These are phyloP conservation scores for Arctia plantaginis DNA, from an alignment of 2,888 invertebrate species.

Conservation along the genomic window DNA sequence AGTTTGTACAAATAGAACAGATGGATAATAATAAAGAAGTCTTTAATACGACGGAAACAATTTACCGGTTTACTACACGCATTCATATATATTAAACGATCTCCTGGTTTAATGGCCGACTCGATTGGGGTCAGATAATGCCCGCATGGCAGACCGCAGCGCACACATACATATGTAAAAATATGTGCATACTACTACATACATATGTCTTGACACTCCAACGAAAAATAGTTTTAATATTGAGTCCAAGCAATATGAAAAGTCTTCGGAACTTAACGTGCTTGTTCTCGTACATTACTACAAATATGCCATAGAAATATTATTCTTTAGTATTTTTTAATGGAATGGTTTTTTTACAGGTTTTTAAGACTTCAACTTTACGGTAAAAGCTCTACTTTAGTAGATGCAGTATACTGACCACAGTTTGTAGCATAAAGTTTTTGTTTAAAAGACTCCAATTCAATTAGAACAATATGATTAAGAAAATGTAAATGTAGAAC, in stretches of 20 bases:
- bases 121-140: conserved; percentile 31
- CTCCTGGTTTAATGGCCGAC: background rate
- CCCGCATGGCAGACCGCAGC: conserved; percentile 19
- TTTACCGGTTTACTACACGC: background rate
- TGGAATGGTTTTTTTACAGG: too few species aligned
- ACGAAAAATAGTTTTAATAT: conserved; percentile 30
- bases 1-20: background rate
- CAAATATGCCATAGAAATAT: too few species aligned
- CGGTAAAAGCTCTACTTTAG: too few species aligned
- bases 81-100: background rate
- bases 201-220: conserved; percentile 22
- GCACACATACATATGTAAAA: conserved; percentile 19
- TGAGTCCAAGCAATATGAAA: background rate
- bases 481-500: conserved; percentile 3
- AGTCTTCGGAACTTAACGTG: too few species aligned
- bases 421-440: background rate
- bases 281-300: too few species aligned
- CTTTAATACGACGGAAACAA: background rate
- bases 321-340: too few species aligned
- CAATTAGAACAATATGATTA: background rate
- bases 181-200: background rate
- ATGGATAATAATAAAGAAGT: background rate
- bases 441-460: background rate
- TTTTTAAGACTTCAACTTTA: too few species aligned
- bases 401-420: background rate